A percentile compares a stretch with the other conserved stretches of the same genome.
Conservation (phyloP, 2,797 vertebrate species). For the Siniperca undulata region DNA sequence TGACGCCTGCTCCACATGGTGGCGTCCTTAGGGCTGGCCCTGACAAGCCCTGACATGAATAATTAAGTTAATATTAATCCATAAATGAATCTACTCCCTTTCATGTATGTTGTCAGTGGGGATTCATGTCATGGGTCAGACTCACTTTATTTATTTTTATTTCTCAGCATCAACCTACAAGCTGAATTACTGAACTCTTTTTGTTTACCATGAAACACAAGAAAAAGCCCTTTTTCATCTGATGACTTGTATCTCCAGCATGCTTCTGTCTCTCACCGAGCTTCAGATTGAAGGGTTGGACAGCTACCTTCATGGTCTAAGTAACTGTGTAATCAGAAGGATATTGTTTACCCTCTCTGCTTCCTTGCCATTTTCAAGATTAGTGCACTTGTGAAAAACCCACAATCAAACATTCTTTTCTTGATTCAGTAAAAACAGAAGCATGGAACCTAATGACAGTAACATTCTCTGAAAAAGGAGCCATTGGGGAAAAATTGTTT, state of each 20-base stretch:
- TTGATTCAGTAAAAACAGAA: slow-evolving; percentile 19
- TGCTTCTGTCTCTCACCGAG: slow-evolving; percentile 4
- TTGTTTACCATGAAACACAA: background rate
- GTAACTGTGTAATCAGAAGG: slow-evolving; percentile 53
- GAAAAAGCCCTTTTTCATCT: background rate
- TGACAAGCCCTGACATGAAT: background rate
- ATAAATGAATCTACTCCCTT: background rate
- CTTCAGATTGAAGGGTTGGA: slow-evolving; percentile 28
- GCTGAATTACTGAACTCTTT: background rate
- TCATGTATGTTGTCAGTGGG: background rate
- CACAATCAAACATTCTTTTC: background rate
- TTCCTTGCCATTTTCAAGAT: slow-evolving; percentile 25
- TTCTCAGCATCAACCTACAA: background rate
- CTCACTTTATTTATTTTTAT: background rate
- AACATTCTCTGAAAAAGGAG: slow-evolving; percentile 10
- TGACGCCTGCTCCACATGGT: no score
- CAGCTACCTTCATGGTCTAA: slow-evolving; percentile 43
- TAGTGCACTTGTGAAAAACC: slow-evolving; percentile 27
- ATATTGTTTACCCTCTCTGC: slow-evolving; percentile 39
- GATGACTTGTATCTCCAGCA: background rate
- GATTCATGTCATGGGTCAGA: background rate
- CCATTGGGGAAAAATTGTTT: background rate
- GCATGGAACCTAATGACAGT: background rate
- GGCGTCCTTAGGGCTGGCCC: no score
- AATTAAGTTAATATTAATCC: background rate